Evolutionary conservation across 2,113 vertebrate genomes (phyloP), one percentile per base, ranked within the genome.

Genomic region (Saguinus midas): DNA sequence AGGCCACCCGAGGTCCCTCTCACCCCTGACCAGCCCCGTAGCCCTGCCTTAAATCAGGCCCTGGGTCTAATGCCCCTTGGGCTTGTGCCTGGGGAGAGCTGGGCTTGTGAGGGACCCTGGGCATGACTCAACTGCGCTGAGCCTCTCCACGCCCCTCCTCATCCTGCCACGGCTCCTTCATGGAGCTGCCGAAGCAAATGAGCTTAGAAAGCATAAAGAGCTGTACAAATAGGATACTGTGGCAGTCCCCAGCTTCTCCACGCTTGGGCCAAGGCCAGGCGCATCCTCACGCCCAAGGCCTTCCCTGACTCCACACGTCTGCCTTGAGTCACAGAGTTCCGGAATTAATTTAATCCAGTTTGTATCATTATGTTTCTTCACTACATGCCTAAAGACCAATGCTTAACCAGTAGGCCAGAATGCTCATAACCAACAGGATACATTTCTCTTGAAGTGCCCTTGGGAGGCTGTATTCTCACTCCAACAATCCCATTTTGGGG

Each of bases 151-250:
- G 55, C 84, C 76, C 40, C 92, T 87, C 43, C 29, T 3, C 21
- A 4, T 8, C 37, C 76, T 40, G 58, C 50, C n/a, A 35, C 0
- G 0, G 76, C 8, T n/a, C 80, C 91, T 64, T 50, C 9, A 40
- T 0, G 0, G 58, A 90, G 45, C 9, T 72, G 87, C 94, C 7
- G 0, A 0, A 57, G 90, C 95, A 61, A 95, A 94, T 48, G 90
- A 81, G 64, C 85, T 94, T 80, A 93, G 2, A 21, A 4, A 52
- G 72, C 72, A 61, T 32, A 45, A 96, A 78, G 52, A 70, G 25
- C 68, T 29, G 40, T 48, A 90, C 92, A 80, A 88, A 94, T 0
- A n/a, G 79, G 79, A 90, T n/a, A 21, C 21, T n/a, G 90, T 0
- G 3, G 57, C 1, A 2, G 75, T 25, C 58, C 88, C n/a, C 9